Evolutionary conservation across 2,888 invertebrate species (phyloP).

Genomic region (Drosophila longiperda): DNA sequence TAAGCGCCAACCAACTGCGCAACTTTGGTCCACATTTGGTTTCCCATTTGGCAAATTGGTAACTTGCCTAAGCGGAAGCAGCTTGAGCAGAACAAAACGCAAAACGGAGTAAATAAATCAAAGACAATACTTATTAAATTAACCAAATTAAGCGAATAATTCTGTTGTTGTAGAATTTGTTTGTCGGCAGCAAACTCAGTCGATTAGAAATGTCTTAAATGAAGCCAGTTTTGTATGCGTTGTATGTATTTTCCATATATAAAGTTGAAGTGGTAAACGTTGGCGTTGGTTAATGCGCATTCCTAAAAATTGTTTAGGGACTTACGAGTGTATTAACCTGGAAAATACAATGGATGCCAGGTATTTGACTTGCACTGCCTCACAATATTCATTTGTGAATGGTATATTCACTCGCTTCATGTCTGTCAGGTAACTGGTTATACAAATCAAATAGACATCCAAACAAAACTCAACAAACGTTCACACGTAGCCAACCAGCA

Average conservation of each 20-base stretch:
- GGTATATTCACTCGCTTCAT: conserved; percentile 14
- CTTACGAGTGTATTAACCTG: conserved; percentile 38
- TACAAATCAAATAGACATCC: conserved; percentile 23
- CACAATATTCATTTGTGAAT: conserved; percentile 26
- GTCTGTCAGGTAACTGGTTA: conserved; percentile 29
- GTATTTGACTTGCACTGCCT: conserved; percentile 55
- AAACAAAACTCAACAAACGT: conserved; percentile 42
- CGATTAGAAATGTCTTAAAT: background rate
- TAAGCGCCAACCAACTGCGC: background rate
- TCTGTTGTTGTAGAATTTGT: background rate
- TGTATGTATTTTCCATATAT: background rate
- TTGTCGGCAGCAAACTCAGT: background rate
- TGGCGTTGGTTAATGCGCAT: background rate
- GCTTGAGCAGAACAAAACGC: background rate
- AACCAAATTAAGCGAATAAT: background rate
- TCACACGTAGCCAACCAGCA: conserved; percentile 48
- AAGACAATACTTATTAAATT: background rate
- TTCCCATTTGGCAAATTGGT: conserved; percentile 23
- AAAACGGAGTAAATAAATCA: background rate
- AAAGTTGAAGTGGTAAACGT: background rate
- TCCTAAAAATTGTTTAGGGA: background rate
- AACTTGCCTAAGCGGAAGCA: background rate
- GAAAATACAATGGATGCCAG: conserved; percentile 33
- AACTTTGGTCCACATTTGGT: conserved; percentile 24
- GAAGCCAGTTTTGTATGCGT: background rate